These are phyloP conservation scores for Peribatodes rhomboidaria DNA, from an alignment of 2,888 invertebrate genomes.

Conservation along the genomic window DNA sequence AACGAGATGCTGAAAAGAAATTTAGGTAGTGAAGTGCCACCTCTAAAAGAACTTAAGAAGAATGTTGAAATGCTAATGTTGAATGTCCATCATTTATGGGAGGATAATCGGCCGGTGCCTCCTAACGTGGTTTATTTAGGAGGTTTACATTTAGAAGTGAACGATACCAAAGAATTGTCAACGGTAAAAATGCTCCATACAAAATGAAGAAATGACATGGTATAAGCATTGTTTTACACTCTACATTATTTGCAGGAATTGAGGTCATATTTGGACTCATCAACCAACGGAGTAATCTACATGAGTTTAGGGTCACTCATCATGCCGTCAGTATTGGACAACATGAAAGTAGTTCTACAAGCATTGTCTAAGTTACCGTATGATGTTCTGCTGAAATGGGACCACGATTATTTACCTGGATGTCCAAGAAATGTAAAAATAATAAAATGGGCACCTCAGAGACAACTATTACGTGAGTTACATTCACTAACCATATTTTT, in stretches of 20 bases:
- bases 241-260: conserved; percentile 3
- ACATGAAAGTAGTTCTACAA: neutral
- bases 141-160: conserved; percentile 68
- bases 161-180: conserved; percentile 48
- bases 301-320: conserved; percentile 10
- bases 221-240: too few relatives aligned
- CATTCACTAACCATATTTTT: conserved; percentile 27
- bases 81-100: conserved; percentile 69
- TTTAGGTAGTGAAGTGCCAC: conserved; percentile 54
- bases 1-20: conserved; percentile 43
- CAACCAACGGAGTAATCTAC: conserved; percentile 4
- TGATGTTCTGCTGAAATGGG: conserved; percentile 13
- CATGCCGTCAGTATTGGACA: neutral
- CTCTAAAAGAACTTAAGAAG: conserved; percentile 45
- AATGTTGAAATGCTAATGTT: conserved; percentile 67
- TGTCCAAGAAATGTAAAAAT: conserved; percentile 6
- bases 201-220: too few relatives aligned
- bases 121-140: conserved; percentile 70
- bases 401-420: neutral
- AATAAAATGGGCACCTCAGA: conserved; percentile 38
- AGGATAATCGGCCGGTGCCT: conserved; percentile 65
- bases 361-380: conserved; percentile 5
- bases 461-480: conserved; percentile 66
- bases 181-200: neutral
- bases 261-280: neutral